Evolutionary conservation across 2,113 vertebrate species (phyloP).

Genomic region (Copsychus sechellarum): DNA sequence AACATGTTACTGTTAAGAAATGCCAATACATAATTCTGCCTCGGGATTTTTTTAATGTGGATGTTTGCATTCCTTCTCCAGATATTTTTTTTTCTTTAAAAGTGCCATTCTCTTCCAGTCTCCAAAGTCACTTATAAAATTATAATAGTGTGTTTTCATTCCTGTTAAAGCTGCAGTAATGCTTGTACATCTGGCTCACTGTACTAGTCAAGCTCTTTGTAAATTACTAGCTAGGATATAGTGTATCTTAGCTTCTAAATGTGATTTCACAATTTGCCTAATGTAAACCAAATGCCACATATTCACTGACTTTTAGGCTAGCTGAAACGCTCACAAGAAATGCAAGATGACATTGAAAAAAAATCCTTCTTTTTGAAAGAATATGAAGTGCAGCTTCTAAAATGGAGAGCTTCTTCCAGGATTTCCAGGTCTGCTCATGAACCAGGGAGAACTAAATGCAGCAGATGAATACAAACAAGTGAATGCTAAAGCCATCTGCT

Average conservation of each 20-base stretch:
- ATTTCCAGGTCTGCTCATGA: background rate
- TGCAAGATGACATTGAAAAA: background rate
- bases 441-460: background rate
- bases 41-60: background rate
- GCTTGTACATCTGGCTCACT: background rate
- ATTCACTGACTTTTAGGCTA: background rate
- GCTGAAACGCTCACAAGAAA: background rate
- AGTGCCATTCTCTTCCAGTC: background rate
- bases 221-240: background rate
- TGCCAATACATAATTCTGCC: background rate
- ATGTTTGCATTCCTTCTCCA: background rate
- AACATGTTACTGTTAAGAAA: conserved; percentile 23
- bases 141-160: background rate
- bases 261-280: background rate
- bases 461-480: background rate
- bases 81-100: background rate
- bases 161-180: background rate
- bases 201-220: background rate
- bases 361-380: background rate
- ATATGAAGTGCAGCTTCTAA: background rate
- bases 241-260: background rate
- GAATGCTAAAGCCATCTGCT: background rate
- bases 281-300: background rate
- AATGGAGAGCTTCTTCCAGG: background rate
- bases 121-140: background rate